Percentiles rank a stretch among this genome's conserved stretches.
These are phyloP conservation scores for Chaetodon trifascialis DNA, from an alignment of 2,113 vertebrate genomes.

Conservation along the genomic window DNA sequence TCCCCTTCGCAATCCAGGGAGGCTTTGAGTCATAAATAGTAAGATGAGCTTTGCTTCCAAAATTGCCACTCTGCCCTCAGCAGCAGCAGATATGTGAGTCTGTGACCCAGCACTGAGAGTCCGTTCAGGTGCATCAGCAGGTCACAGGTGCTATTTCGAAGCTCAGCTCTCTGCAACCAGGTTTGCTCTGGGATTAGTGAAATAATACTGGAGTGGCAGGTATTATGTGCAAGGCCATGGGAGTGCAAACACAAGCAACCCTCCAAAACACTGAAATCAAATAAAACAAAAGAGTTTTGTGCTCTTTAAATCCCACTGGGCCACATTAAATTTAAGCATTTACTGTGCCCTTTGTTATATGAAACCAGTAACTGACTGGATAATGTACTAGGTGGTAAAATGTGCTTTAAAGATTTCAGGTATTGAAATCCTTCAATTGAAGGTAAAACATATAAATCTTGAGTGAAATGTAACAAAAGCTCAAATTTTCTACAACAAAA, in stretches of 20 bases:
- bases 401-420: neutral
- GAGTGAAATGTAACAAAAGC: neutral
- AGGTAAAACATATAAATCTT: neutral
- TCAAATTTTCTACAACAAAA: neutral
- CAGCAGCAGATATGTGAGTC: conserved; percentile 54
- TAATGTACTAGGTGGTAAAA: neutral
- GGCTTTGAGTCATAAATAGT: conserved; percentile 80
- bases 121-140: conserved; percentile 54
- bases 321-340: neutral
- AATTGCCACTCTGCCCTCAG: conserved; percentile 47
- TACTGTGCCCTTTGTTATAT: neutral
- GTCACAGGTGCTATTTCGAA: conserved; percentile 55
- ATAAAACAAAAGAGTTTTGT: conserved; percentile 7
- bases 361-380: neutral
- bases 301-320: neutral
- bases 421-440: neutral
- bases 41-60: conserved; percentile 61
- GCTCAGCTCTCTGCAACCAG: conserved; percentile 48
- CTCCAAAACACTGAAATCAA: conserved; percentile 9
- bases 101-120: conserved; percentile 45
- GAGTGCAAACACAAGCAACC: conserved; percentile 21
- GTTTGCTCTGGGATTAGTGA: conserved; percentile 61
- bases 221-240: conserved; percentile 14
- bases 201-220: conserved; percentile 50
- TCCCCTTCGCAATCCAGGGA: conserved; percentile 61